A percentile compares a stretch with the other conserved stretches of the same genome.
phyloP scores from a whole-genome alignment of 2,797 vertebrate genomes.

The Naso thynnoides region DNA sequence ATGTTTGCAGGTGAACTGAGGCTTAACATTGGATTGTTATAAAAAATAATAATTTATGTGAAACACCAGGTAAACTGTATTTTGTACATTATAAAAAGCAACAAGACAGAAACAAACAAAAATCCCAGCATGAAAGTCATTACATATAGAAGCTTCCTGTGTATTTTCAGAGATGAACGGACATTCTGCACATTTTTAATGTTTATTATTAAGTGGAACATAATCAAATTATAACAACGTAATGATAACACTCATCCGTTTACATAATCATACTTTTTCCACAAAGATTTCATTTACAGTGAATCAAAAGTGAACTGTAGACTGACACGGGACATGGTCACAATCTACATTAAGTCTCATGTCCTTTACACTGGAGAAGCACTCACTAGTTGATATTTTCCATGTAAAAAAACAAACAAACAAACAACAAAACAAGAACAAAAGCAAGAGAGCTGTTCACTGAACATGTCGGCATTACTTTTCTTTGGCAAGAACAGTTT shows the following conservation, averaged over 20 bases:
- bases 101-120: neutral
- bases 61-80: neutral
- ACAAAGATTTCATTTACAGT: constrained; percentile 80
- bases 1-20: neutral
- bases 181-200: constrained; percentile 63
- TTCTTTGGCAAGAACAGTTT: constrained; percentile 79
- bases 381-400: constrained; percentile 70
- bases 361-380: constrained; percentile 68
- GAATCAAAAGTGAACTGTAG: constrained; percentile 73
- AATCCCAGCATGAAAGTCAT: neutral
- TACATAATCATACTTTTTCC: constrained; percentile 75
- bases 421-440: constrained; percentile 40
- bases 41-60: constrained; percentile 8
- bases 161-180: constrained; percentile 19
- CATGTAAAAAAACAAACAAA: constrained; percentile 50
- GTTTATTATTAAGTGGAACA: constrained; percentile 87
- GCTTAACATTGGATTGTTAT: neutral
- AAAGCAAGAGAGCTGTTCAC: constrained; percentile 63
- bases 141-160: neutral
- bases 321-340: constrained; percentile 69
- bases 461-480: constrained; percentile 68
- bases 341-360: constrained; percentile 63
- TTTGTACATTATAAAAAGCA: constrained; percentile 1
- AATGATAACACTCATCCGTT: constrained; percentile 82
- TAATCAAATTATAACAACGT: constrained; percentile 81